Conservation (phyloP, 2,797 vertebrate species). For the Delichon dasypus region DNA sequence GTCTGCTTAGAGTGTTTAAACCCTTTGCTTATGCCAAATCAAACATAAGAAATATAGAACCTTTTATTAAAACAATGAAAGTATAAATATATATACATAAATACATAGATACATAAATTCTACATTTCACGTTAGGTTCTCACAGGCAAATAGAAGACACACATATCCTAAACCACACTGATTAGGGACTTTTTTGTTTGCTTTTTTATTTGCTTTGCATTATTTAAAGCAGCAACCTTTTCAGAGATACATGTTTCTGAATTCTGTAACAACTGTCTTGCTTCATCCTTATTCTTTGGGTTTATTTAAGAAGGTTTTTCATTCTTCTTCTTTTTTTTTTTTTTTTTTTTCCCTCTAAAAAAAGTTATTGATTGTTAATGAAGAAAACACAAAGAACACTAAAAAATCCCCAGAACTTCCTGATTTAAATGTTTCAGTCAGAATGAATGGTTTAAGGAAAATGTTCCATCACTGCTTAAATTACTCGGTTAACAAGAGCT, state of each 20-base stretch:
- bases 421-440: background rate
- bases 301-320: background rate
- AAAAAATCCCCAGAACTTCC: fast-evolving
- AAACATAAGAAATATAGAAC: background rate
- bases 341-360: too few species aligned
- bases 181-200: background rate
- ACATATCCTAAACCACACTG: background rate
- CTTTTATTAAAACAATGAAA: background rate
- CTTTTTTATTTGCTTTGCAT: background rate
- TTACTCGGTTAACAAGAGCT: background rate
- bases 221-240: background rate
- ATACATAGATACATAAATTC: background rate
- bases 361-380: background rate
- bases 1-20: background rate
- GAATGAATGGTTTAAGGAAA: background rate
- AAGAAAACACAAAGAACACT: background rate
- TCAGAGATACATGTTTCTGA: background rate
- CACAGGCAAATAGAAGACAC: background rate
- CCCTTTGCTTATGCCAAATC: background rate
- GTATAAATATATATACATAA: background rate
- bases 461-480: background rate
- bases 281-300: background rate
- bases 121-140: background rate
- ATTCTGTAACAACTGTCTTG: background rate
- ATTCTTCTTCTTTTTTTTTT: too few species aligned